A percentile compares a stretch with the other conserved stretches of the same genome.
Conservation (phyloP, 2,113 vertebrate genomes). For the Rhagologus leucostigma region DNA sequence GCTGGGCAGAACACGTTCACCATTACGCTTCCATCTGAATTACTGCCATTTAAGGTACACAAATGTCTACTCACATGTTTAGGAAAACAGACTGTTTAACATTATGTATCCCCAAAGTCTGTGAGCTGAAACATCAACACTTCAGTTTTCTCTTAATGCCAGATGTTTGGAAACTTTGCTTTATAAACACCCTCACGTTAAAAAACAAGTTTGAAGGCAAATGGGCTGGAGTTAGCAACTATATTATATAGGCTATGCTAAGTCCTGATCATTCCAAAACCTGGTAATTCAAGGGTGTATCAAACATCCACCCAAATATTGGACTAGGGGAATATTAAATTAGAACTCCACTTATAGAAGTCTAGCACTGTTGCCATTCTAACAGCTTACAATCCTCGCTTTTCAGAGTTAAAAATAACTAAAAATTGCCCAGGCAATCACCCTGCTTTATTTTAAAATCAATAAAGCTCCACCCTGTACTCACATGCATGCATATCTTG, state of each 20-base stretch:
- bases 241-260: accelerated
- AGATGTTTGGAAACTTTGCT: background rate
- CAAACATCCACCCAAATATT: background rate
- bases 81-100: background rate
- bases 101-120: background rate
- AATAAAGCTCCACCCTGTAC: background rate
- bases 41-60: background rate
- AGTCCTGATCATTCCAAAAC: background rate
- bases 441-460: background rate
- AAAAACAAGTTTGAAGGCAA: background rate
- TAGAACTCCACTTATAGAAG: background rate
- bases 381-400: background rate
- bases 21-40: background rate
- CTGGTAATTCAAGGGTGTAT: background rate
- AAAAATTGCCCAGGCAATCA: background rate
- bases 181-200: background rate
- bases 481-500: accelerated
- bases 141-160: background rate
- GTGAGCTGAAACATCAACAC: conserved; percentile 12
- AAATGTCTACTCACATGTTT: background rate
- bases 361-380: background rate
- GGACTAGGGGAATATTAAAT: background rate
- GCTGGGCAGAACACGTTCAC: background rate
- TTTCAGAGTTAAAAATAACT: background rate
- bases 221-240: background rate